These are phyloP conservation scores for Pangasius mekongensis DNA, from an alignment of 2,797 vertebrate genomes.

Conservation along the genomic window DNA sequence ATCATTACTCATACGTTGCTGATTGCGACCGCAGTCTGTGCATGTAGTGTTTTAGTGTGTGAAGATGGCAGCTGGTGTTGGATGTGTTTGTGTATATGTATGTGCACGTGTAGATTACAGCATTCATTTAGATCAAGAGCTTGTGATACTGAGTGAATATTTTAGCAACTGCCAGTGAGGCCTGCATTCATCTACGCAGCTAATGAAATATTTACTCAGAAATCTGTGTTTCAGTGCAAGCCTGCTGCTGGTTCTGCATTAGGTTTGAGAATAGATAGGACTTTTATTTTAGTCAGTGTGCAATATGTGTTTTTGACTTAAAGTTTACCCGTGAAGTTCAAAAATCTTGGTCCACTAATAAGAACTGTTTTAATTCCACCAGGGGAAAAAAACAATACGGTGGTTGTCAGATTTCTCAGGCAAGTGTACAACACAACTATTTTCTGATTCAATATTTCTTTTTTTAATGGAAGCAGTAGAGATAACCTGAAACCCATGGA, in stretches of 20 bases:
- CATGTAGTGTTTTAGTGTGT: slow-evolving; percentile 42
- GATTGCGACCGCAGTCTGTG: slow-evolving; percentile 32
- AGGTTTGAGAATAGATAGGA: neutral
- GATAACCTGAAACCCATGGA: neutral
- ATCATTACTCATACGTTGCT: slow-evolving; percentile 51
- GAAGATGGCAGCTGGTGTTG: slow-evolving; percentile 29
- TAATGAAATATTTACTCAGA: neutral
- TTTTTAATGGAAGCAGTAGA: neutral
- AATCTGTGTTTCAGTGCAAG: neutral
- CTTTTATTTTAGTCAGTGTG: neutral
- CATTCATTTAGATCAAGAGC: slow-evolving; percentile 24
- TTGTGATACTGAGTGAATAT: slow-evolving; percentile 7
- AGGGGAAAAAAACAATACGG: neutral
- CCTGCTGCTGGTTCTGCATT: neutral
- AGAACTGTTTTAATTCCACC: neutral
- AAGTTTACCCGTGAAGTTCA: neutral
- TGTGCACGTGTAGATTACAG: slow-evolving; percentile 26
- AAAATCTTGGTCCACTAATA: neutral
- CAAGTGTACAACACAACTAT: neutral
- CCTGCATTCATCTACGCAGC: neutral
- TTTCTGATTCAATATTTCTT: neutral
- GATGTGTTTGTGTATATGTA: slow-evolving; percentile 37
- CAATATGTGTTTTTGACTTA: neutral
- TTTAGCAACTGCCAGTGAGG: neutral
- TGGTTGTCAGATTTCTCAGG: neutral